phyloP scores from a whole-genome alignment of 2,888 invertebrate species.

The Muschampia plurimacula region DNA sequence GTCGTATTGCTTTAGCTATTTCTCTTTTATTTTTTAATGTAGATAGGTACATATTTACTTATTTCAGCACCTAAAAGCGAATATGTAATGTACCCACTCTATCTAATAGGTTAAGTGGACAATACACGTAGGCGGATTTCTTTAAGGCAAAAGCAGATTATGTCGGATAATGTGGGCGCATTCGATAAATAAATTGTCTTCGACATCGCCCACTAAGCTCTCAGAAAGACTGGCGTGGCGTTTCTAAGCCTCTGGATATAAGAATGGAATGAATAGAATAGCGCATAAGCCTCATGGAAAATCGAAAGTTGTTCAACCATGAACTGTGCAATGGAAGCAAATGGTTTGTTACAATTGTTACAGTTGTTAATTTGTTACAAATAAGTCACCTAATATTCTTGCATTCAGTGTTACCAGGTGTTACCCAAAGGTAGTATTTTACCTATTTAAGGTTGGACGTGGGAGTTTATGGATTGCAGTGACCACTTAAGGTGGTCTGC shows the following conservation, averaged over 20 bases:
- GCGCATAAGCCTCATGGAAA: too few species aligned
- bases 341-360: too few species aligned
- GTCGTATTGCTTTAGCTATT: too few species aligned
- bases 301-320: constrained; percentile 40
- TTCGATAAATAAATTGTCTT: constrained; percentile 20
- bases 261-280: too few species aligned
- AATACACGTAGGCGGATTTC: background rate
- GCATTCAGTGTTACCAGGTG: too few species aligned
- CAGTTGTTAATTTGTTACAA: background rate
- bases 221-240: constrained; percentile 30
- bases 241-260: constrained; percentile 17
- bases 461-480: too few species aligned
- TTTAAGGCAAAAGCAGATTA: constrained; percentile 7
- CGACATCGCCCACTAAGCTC: constrained; percentile 41
- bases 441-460: too few species aligned
- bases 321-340: constrained; percentile 11
- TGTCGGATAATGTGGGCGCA: constrained; percentile 26
- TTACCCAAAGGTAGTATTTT: too few species aligned
- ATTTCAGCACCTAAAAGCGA: background rate
- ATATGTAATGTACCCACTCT: background rate
- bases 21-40: too few species aligned
- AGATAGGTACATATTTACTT: too few species aligned
- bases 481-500: too few species aligned
- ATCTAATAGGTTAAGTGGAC: constrained; percentile 2
- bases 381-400: too few species aligned